Evolutionary conservation across 2,797 vertebrate species (phyloP).

Genomic region (Coregonus sp.): DNA sequence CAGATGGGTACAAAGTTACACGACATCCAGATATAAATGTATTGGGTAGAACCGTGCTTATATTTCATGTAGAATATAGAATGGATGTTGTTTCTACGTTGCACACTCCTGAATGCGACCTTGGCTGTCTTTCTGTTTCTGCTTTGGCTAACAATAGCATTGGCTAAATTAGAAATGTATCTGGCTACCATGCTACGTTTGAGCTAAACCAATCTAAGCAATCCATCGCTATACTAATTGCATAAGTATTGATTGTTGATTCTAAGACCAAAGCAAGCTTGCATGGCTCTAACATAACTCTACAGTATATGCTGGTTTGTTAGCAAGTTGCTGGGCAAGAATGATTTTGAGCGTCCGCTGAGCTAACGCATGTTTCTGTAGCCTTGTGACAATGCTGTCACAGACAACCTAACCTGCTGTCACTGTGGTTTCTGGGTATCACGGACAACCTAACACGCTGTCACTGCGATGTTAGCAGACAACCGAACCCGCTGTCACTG

Average conservation of each 20-base stretch:
- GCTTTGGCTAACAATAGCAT: background rate
- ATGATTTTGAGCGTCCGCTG: constrained; percentile 32
- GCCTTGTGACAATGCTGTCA: background rate
- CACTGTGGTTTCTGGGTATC: background rate
- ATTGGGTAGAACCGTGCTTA: background rate
- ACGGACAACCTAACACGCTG: background rate
- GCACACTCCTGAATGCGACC: constrained; percentile 7
- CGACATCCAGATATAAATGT: background rate
- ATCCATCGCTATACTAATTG: constrained; percentile 36
- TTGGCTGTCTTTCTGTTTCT: constrained; percentile 16
- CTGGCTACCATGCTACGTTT: background rate
- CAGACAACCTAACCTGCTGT: background rate
- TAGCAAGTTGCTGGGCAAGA: constrained; percentile 47
- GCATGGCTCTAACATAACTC: constrained; percentile 65
- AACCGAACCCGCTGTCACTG: background rate
- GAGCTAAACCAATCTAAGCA: constrained; percentile 31
- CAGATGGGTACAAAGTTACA: background rate
- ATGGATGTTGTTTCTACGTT: background rate
- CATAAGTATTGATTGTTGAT: constrained; percentile 9
- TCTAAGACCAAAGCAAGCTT: constrained; percentile 39
- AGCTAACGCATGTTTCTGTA: constrained; percentile 35
- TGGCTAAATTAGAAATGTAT: background rate
- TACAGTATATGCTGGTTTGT: constrained; percentile 21
- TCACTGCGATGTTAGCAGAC: background rate
- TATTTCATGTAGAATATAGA: background rate